Base-by-base conservation (phyloP, 2,888 invertebrate genomes). In the Agrotis exclamationis region DNA sequence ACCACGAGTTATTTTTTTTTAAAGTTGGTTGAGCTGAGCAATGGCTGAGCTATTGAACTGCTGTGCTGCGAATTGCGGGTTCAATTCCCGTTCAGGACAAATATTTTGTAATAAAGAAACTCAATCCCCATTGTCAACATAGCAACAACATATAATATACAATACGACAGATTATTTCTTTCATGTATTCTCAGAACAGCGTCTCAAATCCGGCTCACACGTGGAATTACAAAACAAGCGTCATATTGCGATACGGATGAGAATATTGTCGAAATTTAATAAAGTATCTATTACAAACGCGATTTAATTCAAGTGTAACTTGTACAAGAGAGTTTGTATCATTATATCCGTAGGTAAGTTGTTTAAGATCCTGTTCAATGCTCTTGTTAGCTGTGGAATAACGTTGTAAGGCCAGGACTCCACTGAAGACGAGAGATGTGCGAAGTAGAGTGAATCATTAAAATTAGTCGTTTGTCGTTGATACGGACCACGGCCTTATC, bases 221-320 rank as follows among this genome's bases (percentile, higher is more conserved):
- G 24, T 74, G 53, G 65, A 73, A 83, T 84, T 75, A 86, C 87
- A 86, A 89, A 87, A 84, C 82, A 83, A 80, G 86, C 86, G 79
- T 86, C 85, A 87, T 89, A 89, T 89, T 88, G 88, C 87, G 74
- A 85, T 83, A 80, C 84, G 75, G 84, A 81, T 84, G 84, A 86
- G 74, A 81, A 74, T 82, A 83, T 74, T 78, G 60, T 72, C 79
- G 84, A 80, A 85, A 86, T 85, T 82, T 86, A 86, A 86, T 86
- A 85, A 82, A 72, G 73, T 78, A 86, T 87, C 83, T 77, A 82
- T 83, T 80, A 83, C 87, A 85, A 86, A 85, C 74, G 78, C 13
- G 48, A 50, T 13, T 54, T 22, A 60, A 48, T 69, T 68, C 48
- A 74, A 62, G 60, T 53, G 56, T 56, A 22, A 73, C 24, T 73